Conservation (phyloP, 2,797 vertebrate species). For the Bufotes viridis region DNA sequence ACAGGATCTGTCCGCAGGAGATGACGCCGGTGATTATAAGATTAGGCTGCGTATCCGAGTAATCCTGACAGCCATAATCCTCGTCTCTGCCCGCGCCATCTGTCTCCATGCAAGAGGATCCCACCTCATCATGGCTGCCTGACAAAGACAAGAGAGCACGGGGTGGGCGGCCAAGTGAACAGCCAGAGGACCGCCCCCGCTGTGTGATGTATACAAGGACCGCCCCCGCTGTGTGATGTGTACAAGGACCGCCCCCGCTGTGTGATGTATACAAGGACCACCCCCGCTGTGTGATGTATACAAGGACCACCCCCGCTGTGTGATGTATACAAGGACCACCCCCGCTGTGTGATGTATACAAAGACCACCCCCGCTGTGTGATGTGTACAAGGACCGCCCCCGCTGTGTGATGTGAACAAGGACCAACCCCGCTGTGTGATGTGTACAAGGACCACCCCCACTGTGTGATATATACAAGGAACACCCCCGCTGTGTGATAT, state of each 20-base stretch:
- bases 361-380: background rate
- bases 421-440: background rate
- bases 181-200: background rate
- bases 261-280: too few species aligned
- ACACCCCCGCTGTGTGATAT: background rate
- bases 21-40: background rate
- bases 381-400: background rate
- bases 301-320: too few species aligned
- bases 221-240: too few species aligned
- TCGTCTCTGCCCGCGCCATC: slow-evolving; percentile 9
- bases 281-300: too few species aligned
- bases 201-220: too few species aligned
- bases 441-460: background rate
- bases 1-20: background rate
- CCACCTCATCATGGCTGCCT: background rate
- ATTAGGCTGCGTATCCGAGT: background rate
- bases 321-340: background rate
- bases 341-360: too few species aligned
- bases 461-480: background rate
- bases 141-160: background rate
- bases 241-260: too few species aligned
- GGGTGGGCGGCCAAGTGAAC: too few species aligned
- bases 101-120: slow-evolving; percentile 33
- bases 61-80: background rate
- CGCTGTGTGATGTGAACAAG: background rate